Conservation (phyloP, 2,797 vertebrate species). For the Erpetoichthys calabaricus region DNA sequence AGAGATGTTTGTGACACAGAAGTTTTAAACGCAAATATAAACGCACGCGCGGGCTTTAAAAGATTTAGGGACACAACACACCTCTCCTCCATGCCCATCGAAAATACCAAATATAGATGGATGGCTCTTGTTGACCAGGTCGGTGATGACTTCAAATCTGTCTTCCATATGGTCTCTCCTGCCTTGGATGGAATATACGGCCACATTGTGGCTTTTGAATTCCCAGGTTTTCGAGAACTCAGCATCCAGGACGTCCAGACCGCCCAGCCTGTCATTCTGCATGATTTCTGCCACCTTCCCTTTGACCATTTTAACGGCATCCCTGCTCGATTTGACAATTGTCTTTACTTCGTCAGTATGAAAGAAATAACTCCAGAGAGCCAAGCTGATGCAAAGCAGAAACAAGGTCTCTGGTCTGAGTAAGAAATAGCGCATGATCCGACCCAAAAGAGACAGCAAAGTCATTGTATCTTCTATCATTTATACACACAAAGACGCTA, state of each 20-base stretch:
- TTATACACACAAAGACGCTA: constrained; percentile 32
- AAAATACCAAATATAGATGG: constrained; percentile 96
- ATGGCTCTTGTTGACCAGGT: constrained; percentile 84
- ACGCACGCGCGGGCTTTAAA: background rate
- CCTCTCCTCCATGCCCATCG: constrained; percentile 95
- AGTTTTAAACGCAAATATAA: no score
- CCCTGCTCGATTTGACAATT: constrained; percentile 95
- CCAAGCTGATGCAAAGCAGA: constrained; percentile 91
- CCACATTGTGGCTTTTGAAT: constrained; percentile 88
- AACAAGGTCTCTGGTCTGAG: constrained; percentile 96
- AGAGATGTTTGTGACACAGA: no score
- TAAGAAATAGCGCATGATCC: constrained; percentile 98
- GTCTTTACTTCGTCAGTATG: constrained; percentile 98
- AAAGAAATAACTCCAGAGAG: constrained; percentile 98
- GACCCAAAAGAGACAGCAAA: constrained; percentile 94
- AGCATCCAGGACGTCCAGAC: constrained; percentile 79
- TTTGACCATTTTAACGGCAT: constrained; percentile 98
- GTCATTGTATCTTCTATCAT: constrained; percentile 98
- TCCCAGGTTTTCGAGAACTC: constrained; percentile 98
- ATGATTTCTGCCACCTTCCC: constrained; percentile 98
- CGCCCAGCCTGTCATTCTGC: constrained; percentile 86
- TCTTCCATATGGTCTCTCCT: constrained; percentile 98
- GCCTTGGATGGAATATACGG: constrained; percentile 96
- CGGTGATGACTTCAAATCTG: constrained; percentile 84
- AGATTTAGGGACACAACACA: constrained; percentile 34